A percentile compares a stretch with the other conserved stretches of the same genome.
These are phyloP conservation scores for Torymus texanus DNA, from an alignment of 2,888 invertebrate genomes.

Conservation along the genomic window DNA sequence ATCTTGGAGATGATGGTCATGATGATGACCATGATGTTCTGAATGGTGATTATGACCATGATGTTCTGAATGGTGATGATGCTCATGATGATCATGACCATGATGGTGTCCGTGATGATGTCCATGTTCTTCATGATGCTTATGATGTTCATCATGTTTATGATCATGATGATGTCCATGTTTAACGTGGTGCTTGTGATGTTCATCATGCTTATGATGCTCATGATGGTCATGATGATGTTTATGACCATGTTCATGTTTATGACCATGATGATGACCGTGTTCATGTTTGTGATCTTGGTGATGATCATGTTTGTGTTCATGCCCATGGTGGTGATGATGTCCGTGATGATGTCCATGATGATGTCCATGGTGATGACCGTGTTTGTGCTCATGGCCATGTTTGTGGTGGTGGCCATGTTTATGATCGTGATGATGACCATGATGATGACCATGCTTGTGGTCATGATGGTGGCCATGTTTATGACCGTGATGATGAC, in stretches of 20 bases:
- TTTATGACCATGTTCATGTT: slow-evolving; percentile 50
- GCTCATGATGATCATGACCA: slow-evolving; percentile 16
- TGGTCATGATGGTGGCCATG: slow-evolving; percentile 35
- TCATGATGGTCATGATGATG: slow-evolving; percentile 48
- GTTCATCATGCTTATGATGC: slow-evolving; percentile 44
- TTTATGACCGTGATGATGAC: slow-evolving; percentile 41
- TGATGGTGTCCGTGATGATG: slow-evolving; percentile 43
- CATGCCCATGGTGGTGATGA: slow-evolving; percentile 40
- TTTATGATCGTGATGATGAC: slow-evolving; percentile 37
- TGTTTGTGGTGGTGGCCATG: slow-evolving; percentile 47
- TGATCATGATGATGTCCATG: slow-evolving; percentile 45
- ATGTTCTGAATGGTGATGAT: slow-evolving; percentile 24
- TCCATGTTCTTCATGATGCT: slow-evolving; percentile 36
- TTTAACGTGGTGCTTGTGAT: slow-evolving; percentile 29
- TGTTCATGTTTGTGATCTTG: slow-evolving; percentile 42
- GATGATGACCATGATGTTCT: slow-evolving; percentile 20
- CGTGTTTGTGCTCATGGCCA: slow-evolving; percentile 42
- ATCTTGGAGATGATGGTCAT: slow-evolving; percentile 28
- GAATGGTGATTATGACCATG: slow-evolving; percentile 26
- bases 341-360: slow-evolving; percentile 47
- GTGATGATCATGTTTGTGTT: slow-evolving; percentile 46
- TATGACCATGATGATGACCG: slow-evolving; percentile 37
- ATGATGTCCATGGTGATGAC: slow-evolving; percentile 43
- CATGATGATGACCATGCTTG: slow-evolving; percentile 44
- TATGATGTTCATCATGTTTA: slow-evolving; percentile 42